Evolutionary conservation across 2,113 vertebrate genomes (phyloP).

Genomic region (Barbus barbus): DNA sequence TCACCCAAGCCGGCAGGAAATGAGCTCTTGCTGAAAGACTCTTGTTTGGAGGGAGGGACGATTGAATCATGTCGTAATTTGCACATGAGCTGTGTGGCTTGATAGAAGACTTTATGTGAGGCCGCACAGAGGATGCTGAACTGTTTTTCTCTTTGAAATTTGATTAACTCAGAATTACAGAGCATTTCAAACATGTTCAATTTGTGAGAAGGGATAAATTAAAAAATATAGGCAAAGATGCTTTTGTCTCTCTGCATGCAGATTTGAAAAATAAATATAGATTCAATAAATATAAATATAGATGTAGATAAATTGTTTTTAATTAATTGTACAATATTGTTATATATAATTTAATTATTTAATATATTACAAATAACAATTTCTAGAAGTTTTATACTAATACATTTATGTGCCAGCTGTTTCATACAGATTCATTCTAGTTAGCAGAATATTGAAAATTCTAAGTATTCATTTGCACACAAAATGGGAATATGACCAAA

Average conservation of each 20-base stretch:
- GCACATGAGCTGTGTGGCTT: background rate
- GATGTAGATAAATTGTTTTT: too few relatives aligned
- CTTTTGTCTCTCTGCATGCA: background rate
- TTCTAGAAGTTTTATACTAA: background rate
- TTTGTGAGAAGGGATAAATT: background rate
- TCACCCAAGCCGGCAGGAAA: constrained; percentile 46
- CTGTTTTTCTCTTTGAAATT: constrained; percentile 9
- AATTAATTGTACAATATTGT: too few relatives aligned
- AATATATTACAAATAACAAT: background rate
- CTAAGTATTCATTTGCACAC: background rate
- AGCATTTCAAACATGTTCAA: background rate
- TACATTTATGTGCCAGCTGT: background rate
- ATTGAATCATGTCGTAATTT: constrained; percentile 21
- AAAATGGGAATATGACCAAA: background rate
- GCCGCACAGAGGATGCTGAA: background rate
- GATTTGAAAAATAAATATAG: background rate
- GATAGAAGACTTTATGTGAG: background rate
- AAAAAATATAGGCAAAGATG: background rate
- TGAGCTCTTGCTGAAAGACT: constrained; percentile 33
- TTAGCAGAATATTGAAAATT: background rate
- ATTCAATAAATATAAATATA: background rate
- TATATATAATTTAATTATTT: too few relatives aligned
- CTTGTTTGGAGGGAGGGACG: constrained; percentile 18
- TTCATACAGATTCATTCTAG: background rate
- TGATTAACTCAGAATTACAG: background rate